These are phyloP conservation scores for Epicauta chinensis DNA, from an alignment of 1,140 invertebrate species.

Conservation along the genomic window DNA sequence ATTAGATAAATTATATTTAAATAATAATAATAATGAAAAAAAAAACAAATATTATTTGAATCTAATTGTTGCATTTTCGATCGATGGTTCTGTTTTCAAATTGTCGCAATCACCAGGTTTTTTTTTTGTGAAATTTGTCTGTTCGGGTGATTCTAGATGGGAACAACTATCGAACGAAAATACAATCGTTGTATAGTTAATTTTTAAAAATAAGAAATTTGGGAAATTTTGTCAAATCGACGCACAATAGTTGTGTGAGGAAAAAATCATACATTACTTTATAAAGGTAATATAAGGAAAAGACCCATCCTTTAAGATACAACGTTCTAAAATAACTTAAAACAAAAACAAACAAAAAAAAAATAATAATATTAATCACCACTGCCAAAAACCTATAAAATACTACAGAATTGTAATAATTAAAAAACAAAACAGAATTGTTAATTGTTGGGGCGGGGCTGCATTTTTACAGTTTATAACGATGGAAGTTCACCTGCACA, in stretches of 20 bases:
- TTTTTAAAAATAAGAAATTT: no score
- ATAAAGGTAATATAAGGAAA: no score
- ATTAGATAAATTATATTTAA: slow-evolving; percentile 43
- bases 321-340: slow-evolving; percentile 8
- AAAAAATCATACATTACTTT: no score
- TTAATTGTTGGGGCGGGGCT: slow-evolving; percentile 25
- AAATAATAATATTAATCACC: slow-evolving; percentile 5
- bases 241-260: no score
- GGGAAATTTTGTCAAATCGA: no score
- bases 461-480: neutral
- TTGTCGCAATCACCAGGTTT: neutral
- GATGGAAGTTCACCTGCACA: neutral
- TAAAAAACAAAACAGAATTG: slow-evolving; percentile 10
- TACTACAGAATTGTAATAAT: neutral
- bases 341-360: neutral
- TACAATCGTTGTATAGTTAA: no score
- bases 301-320: neutral
- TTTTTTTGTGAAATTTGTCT: neutral
- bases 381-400: slow-evolving; percentile 14
- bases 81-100: neutral
- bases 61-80: slow-evolving; percentile 15
- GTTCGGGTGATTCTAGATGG: neutral
- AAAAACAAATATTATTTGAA: slow-evolving; percentile 12
- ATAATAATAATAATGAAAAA: slow-evolving; percentile 7
- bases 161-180: no score